Conservation (phyloP, 2,797 vertebrate genomes). For the Thalassophryne amazonica region DNA sequence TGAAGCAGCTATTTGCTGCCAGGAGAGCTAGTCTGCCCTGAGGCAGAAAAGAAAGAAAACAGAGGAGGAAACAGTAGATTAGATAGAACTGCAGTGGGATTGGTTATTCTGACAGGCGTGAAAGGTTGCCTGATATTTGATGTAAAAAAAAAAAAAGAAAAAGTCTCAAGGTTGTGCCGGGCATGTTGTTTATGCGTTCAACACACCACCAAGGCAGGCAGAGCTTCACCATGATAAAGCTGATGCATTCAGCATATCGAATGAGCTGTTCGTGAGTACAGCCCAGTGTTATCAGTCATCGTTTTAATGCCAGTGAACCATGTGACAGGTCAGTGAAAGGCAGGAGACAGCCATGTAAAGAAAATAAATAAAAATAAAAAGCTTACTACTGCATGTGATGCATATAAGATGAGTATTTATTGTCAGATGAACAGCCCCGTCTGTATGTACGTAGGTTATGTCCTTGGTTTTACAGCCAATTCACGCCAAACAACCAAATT, state of each 20-base stretch:
- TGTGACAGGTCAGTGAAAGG: background rate
- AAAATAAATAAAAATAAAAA: no score
- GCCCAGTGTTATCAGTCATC: conserved; percentile 17
- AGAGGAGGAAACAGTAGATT: conserved; percentile 29
- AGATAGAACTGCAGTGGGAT: conserved; percentile 28
- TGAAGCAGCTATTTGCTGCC: conserved; percentile 93
- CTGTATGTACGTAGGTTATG: no score
- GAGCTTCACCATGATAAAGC: conserved; percentile 29
- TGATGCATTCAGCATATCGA: conserved; percentile 35
- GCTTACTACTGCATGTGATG: no score
- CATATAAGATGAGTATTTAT: background rate
- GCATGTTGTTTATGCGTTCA: conserved; percentile 39
- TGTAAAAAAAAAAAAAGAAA: no score
- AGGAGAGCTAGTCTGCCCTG: conserved; percentile 94
- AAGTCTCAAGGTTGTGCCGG: conserved; percentile 42
- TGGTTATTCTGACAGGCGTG: conserved; percentile 37
- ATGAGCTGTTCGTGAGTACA: conserved; percentile 16
- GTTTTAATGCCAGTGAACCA: conserved; percentile 16
- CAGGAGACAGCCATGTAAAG: background rate
- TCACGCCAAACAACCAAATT: no score
- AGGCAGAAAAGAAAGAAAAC: conserved; percentile 29
- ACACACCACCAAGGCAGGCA: conserved; percentile 32
- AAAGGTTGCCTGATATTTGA: conserved; percentile 40
- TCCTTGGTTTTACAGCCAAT: no score
- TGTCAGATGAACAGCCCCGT: no score